Evolutionary conservation across 2,888 invertebrate species (phyloP).

Genomic region (Scaptomyza tumidula): DNA sequence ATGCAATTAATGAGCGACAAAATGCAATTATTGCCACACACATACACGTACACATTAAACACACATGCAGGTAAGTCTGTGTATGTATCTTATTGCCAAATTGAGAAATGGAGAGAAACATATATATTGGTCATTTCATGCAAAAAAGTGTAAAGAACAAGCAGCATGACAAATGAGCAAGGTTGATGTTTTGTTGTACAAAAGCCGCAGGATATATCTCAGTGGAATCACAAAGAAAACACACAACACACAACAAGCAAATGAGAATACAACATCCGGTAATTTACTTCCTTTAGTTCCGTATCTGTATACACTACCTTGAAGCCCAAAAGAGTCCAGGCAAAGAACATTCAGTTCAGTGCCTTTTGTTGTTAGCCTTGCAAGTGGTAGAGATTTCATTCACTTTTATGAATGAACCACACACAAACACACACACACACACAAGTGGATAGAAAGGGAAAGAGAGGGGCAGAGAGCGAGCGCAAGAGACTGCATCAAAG

Average conservation of each 20-base stretch:
- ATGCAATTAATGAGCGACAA: conserved; percentile 75
- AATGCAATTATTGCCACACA: conserved; percentile 35
- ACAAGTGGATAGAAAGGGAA: conserved; percentile 39
- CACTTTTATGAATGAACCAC: conserved; percentile 67
- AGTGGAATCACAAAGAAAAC: conserved; percentile 58
- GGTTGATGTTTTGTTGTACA: conserved; percentile 51
- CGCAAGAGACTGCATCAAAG: conserved; percentile 22
- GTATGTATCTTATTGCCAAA: conserved; percentile 41
- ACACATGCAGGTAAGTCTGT: not conserved
- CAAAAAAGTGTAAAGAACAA: conserved; percentile 53
- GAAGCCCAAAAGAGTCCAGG: conserved; percentile 26
- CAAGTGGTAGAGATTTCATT: conserved; percentile 69
- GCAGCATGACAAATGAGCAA: conserved; percentile 64
- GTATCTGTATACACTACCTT: conserved; percentile 56
- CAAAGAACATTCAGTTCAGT: conserved; percentile 48
- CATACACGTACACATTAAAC: not conserved
- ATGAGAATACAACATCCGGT: conserved; percentile 83
- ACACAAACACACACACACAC: not conserved
- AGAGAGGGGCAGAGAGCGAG: conserved; percentile 12
- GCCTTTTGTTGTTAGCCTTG: conserved; percentile 57
- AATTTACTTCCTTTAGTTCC: conserved; percentile 83
- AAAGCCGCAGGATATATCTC: conserved; percentile 76
- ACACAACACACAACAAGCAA: conserved; percentile 61
- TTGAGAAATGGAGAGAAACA: not conserved
- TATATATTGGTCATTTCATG: conserved; percentile 59